Evolutionary conservation across 2,113 vertebrate species (phyloP), one percentile per base, ranked within the genome.

Genomic region (Prionailurus viverrinus): DNA sequence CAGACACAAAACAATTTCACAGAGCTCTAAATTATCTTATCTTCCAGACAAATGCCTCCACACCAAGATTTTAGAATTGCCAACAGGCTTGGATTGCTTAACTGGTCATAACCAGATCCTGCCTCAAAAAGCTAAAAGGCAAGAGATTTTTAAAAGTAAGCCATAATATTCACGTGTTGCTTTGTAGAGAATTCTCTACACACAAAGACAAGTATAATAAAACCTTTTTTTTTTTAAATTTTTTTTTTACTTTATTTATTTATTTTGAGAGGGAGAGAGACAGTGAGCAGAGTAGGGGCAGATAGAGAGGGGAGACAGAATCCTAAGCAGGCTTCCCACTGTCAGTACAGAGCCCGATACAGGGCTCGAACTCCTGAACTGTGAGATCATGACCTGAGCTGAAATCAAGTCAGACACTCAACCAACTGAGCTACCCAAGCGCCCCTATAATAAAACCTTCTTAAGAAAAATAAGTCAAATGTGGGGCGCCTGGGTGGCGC

Each of bases 401-500:
- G 16, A 16, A 58, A 58, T 51, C 51, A 51, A 58, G 55, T 58
- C 7, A 7, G 18, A 58, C 7, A 8, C 21, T 61, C 21, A 61
- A 61, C 58, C 5, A 8, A 61, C 58, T 61, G 58, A 61, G 58
- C 58, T 8, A 23, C 58, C 58, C 58, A 61, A 21, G 58, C 3
- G 8, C 8, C 21, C 19, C 58, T 4, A 61, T 61, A 61, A 61
- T 61, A 61, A 61, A 63, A 86, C 19, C 11, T 86, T 45, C 65
- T 97, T 33, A 93, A 69, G 51, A 94, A 68, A 69, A 94, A 31
- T 29, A 53, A 92, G 36, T 16, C 33, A 71, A 96, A 81, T 29
- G 10, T 66, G 36, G 36, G 36, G 36, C 36, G 36, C 36, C 36
- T 36, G 36, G 36, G 36, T 36, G 36, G 36, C 36, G 36, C 36